Percentiles rank a stretch among this genome's conserved stretches.
Evolutionary conservation across 2,888 invertebrate genomes (phyloP).

Genomic region (Philaethria dido): DNA sequence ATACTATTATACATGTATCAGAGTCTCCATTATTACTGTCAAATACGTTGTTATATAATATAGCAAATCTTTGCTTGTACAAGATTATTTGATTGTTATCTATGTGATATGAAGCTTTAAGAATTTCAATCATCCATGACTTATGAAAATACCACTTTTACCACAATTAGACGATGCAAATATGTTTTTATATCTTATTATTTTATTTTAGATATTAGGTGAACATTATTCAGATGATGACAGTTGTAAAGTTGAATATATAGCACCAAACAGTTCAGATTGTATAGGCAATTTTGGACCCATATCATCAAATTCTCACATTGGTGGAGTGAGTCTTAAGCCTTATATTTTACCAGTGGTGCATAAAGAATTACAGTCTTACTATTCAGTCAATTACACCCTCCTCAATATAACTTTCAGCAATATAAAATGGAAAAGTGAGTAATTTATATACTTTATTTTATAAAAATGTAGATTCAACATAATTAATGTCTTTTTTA

Average conservation of each 20-base stretch:
- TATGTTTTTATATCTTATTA: not conserved
- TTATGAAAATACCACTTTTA: not conserved
- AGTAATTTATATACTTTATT: slow-evolving; percentile 48
- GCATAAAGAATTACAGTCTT: slow-evolving; percentile 42
- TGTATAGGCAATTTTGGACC: slow-evolving; percentile 68
- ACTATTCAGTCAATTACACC: slow-evolving; percentile 57
- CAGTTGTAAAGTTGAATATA: slow-evolving; percentile 66
- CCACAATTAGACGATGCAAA: too few relatives aligned
- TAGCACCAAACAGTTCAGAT: slow-evolving; percentile 62
- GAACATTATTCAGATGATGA: slow-evolving; percentile 57
- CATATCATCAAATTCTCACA: slow-evolving; percentile 61
- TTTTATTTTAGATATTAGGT: slow-evolving; percentile 57
- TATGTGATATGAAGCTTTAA: not conserved
- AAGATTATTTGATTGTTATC: not conserved
- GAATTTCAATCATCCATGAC: not conserved
- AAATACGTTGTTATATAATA: not conserved
- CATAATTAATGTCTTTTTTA: not conserved
- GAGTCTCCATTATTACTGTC: not conserved
- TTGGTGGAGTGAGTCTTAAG: slow-evolving; percentile 71
- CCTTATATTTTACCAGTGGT: slow-evolving; percentile 59
- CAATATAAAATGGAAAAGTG: slow-evolving; percentile 79
- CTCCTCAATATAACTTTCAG: slow-evolving; percentile 75
- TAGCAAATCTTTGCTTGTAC: not conserved
- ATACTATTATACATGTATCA: slow-evolving; percentile 7
- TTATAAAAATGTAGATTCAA: not conserved